phyloP scores from a whole-genome alignment of 53 echinoderm and acorn worm genomes.

The Mesocentrotus franciscanus region DNA sequence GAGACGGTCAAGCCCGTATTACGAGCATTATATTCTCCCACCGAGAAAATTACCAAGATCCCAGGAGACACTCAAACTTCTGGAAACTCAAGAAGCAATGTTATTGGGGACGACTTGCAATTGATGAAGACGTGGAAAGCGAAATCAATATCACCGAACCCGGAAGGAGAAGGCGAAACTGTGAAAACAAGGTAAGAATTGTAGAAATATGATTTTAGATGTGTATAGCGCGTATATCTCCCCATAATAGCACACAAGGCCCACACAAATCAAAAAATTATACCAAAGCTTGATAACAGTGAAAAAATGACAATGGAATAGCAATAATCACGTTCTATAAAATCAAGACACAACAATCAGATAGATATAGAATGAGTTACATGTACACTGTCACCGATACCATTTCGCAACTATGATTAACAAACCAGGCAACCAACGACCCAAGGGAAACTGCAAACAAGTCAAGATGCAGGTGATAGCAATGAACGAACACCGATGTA shows the following conservation, averaged over 20 bases:
- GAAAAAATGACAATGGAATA: no score
- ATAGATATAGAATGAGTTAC: no score
- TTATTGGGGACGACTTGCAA: background rate
- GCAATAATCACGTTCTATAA: no score
- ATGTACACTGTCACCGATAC: no score
- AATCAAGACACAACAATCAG: no score
- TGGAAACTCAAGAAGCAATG: background rate
- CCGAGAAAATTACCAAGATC: no score
- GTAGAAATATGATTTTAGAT: background rate
- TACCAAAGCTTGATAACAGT: no score
- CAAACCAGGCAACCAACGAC: background rate
- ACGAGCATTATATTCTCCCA: background rate
- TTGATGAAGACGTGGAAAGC: background rate
- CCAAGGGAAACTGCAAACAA: background rate
- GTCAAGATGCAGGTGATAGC: background rate
- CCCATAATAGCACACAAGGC: no score
- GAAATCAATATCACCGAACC: background rate
- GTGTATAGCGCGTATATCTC: background rate
- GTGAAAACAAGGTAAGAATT: background rate
- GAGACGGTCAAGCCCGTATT: background rate
- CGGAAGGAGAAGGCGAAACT: background rate
- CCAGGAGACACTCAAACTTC: background rate
- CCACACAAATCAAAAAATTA: no score
- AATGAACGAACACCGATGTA: background rate
- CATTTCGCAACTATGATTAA: no score